A percentile compares a stretch with the other conserved stretches of the same genome.
These are phyloP conservation scores for Cyphomyrmex costatus DNA, from an alignment of 1,140 invertebrate species.

Conservation along the genomic window DNA sequence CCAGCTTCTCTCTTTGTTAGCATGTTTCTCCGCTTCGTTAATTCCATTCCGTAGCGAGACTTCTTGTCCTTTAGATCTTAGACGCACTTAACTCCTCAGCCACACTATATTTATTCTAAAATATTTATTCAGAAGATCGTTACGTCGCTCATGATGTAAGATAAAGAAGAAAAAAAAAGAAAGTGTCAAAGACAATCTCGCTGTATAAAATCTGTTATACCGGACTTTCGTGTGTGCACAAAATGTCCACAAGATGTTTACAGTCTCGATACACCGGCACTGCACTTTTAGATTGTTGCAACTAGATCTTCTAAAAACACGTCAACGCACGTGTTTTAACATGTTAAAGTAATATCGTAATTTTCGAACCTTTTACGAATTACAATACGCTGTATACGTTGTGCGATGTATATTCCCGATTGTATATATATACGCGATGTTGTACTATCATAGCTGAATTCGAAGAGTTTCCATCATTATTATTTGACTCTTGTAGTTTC, in stretches of 20 bases:
- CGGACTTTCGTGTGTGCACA: constrained; percentile 36
- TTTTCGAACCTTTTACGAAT: not conserved
- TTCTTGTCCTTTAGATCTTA: constrained; percentile 22
- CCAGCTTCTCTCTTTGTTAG: constrained; percentile 43
- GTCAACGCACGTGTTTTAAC: not conserved
- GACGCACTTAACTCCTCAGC: constrained; percentile 22
- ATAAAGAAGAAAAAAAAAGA: not conserved
- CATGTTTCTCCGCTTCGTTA: constrained; percentile 35
- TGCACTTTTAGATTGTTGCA: constrained; percentile 60
- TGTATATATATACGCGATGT: constrained; percentile 45
- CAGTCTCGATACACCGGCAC: constrained; percentile 53
- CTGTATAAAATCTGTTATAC: constrained; percentile 10
- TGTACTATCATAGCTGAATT: not conserved
- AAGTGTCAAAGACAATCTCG: not conserved
- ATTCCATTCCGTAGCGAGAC: constrained; percentile 21
- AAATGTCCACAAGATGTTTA: constrained; percentile 28
- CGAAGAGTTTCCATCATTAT: constrained; percentile 12
- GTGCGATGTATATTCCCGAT: constrained; percentile 16
- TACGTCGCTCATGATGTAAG: not conserved
- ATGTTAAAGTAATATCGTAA: constrained; percentile 1
- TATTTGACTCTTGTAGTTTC: constrained; percentile 39
- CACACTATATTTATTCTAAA: not conserved
- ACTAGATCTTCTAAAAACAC: constrained; percentile 25
- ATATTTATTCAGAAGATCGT: constrained; percentile 27
- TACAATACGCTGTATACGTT: not conserved